Conservation (phyloP, 1,140 invertebrate genomes). For the Drosophila kohkoa region DNA sequence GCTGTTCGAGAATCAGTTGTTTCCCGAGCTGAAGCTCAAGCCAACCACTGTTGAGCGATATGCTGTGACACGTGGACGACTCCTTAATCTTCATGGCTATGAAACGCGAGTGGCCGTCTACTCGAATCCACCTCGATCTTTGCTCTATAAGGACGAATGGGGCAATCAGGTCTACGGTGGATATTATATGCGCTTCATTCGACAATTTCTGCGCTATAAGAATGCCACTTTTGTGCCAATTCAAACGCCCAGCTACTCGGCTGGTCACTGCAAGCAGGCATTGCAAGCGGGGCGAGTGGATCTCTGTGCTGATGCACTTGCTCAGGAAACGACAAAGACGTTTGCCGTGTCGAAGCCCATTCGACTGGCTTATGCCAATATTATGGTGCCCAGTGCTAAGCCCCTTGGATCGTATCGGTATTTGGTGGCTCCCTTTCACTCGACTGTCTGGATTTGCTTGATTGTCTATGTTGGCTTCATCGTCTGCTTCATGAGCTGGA, state of each 20-base stretch:
- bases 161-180: slow-evolving; percentile 40
- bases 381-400: slow-evolving; percentile 57
- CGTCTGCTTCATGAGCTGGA: slow-evolving; percentile 54
- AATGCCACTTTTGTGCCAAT: slow-evolving; percentile 61
- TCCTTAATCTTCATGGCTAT: slow-evolving; percentile 36
- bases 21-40: slow-evolving; percentile 22
- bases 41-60: slow-evolving; percentile 25
- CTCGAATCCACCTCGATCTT: slow-evolving; percentile 44
- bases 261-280: slow-evolving; percentile 45
- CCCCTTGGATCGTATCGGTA: slow-evolving; percentile 57
- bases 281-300: slow-evolving; percentile 42
- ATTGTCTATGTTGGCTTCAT: slow-evolving; percentile 45
- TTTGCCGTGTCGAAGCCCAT: slow-evolving; percentile 49
- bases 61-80: not conserved
- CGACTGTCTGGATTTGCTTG: slow-evolving; percentile 57
- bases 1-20: slow-evolving; percentile 51
- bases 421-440: slow-evolving; percentile 50
- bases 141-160: slow-evolving; percentile 42
- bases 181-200: slow-evolving; percentile 58
- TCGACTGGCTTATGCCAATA: slow-evolving; percentile 55
- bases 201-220: slow-evolving; percentile 28
- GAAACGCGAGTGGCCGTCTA: slow-evolving; percentile 56
- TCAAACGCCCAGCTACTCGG: slow-evolving; percentile 35
- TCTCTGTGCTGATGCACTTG: slow-evolving; percentile 60
- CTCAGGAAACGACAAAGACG: not conserved